A percentile compares a stretch with the other conserved stretches of the same genome.
phyloP scores from a whole-genome alignment of 2,797 vertebrate species.

The Ctenopoma multispine region DNA sequence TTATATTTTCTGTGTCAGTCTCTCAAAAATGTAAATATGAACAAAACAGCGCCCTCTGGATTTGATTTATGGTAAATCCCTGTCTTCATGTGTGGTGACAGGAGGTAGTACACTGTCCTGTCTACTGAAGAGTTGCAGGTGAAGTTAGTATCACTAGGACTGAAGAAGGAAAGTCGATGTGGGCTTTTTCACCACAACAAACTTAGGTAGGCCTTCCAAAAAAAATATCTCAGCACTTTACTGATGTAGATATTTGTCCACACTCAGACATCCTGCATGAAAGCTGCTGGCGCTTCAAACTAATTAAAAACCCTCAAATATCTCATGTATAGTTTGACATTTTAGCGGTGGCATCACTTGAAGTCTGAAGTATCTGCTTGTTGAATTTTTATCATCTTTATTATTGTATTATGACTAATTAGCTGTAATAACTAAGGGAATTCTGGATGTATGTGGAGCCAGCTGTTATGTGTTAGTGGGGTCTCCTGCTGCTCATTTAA shows the following conservation, averaged over 20 bases:
- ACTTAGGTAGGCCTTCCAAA: no score
- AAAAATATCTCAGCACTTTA: no score
- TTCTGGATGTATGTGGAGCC: neutral
- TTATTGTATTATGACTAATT: neutral
- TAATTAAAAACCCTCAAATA: neutral
- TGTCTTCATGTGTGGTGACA: neutral
- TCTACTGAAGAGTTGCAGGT: neutral
- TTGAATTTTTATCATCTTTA: neutral
- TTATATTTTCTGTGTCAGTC: neutral
- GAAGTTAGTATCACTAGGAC: neutral
- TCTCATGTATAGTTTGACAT: neutral
- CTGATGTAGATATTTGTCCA: no score
- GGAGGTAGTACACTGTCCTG: neutral
- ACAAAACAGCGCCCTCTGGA: constrained; percentile 21
- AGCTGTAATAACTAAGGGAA: neutral
- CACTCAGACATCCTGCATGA: no score
- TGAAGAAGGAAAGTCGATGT: no score
- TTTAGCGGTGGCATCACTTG: neutral
- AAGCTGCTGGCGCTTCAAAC: neutral
- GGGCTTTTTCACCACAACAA: no score
- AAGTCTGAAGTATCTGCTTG: neutral
- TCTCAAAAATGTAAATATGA: no score
- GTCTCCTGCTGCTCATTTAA: neutral
- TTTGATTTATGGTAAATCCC: neutral
- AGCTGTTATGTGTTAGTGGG: neutral